Evolutionary conservation across 2,888 invertebrate genomes (phyloP), one percentile per base, ranked within the genome.

Genomic region (Loripinus fragilis): DNA sequence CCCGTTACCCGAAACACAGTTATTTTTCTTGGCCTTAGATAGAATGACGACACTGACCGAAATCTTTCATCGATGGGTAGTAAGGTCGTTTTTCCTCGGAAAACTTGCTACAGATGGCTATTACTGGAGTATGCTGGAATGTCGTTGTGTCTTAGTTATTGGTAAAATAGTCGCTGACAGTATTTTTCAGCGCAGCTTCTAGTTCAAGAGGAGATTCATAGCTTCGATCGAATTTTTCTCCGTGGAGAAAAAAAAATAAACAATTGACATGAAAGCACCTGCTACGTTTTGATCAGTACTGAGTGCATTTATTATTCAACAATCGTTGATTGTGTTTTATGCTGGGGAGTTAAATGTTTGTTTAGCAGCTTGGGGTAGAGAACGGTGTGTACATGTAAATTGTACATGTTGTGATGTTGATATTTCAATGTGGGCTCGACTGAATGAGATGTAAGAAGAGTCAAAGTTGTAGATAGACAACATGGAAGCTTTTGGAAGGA

Each of bases 341-440:
- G 23, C 7, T 10, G 52, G 25, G 8, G 8, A 25, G 25, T 25
- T 52, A 25, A 52, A 52, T 45, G 45, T 52, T 52, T 52, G 52
- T 52, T 52, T 23, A 52, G 52, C 10, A 23, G n/a, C n/a, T 52
- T 25, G 2, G 7, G 25, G 25, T 20, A 20, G 52, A 5, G 52
- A 2, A 20, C 5, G 5, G 25, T 2, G 52, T 23, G 25, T 52
- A 52, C 52, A 25, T 52, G 52, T 52, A 52, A 52, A 45, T 8
- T 52, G 52, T 52, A 52, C 52, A 52, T 52, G 52, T 23, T 52
- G 52, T 52, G 52, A 52, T 52, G 52, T 52, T 23, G 52, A 52
- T 25, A 25, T 15, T 25, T 2, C 7, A 52, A 52, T 23, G 52
- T 52, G 52, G 25, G 52, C 52, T 52, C 52, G 25, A 52, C 7